These are phyloP conservation scores for Linhomoeus sp. DNA, from an alignment of 2,888 invertebrate genomes.

Conservation along the genomic window DNA sequence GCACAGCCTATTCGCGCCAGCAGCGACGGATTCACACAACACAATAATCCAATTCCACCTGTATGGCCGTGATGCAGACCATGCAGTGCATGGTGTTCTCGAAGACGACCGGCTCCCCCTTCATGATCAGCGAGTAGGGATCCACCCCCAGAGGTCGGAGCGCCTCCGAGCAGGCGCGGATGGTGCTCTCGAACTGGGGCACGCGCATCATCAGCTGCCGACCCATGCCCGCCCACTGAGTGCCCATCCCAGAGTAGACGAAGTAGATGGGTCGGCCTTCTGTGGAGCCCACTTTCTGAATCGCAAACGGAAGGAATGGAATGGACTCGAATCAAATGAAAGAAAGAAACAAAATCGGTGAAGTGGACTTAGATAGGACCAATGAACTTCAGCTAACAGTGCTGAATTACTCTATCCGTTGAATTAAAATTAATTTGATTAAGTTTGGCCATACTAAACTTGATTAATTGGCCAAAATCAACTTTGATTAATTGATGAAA, in stretches of 20 bases:
- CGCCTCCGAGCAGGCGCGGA: constrained; percentile 26
- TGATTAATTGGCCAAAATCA: too few relatives aligned
- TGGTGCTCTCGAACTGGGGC: background rate
- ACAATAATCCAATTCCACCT: too few relatives aligned
- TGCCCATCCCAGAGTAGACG: constrained; percentile 86
- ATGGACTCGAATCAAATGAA: background rate
- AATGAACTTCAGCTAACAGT: too few relatives aligned
- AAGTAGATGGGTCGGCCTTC: constrained; percentile 51
- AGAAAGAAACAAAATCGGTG: too few relatives aligned
- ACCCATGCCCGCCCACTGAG: constrained; percentile 86
- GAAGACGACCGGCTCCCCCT: constrained; percentile 51
- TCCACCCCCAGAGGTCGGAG: constrained; percentile 56
- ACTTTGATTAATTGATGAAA: too few relatives aligned
- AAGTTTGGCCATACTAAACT: too few relatives aligned
- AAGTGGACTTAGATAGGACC: too few relatives aligned
- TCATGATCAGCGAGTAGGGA: constrained; percentile 52
- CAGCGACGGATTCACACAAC: too few relatives aligned
- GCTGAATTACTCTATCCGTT: too few relatives aligned
- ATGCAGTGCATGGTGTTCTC: constrained; percentile 59
- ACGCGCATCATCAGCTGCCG: background rate
- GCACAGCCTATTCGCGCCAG: too few relatives aligned
- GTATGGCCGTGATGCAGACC: constrained; percentile 74
- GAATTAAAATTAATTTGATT: too few relatives aligned
- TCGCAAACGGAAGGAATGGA: too few relatives aligned
- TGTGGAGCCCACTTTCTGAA: constrained; percentile 3